phyloP scores from a whole-genome alignment of 2,888 invertebrate genomes.

The Asteroscopus sphinx region DNA sequence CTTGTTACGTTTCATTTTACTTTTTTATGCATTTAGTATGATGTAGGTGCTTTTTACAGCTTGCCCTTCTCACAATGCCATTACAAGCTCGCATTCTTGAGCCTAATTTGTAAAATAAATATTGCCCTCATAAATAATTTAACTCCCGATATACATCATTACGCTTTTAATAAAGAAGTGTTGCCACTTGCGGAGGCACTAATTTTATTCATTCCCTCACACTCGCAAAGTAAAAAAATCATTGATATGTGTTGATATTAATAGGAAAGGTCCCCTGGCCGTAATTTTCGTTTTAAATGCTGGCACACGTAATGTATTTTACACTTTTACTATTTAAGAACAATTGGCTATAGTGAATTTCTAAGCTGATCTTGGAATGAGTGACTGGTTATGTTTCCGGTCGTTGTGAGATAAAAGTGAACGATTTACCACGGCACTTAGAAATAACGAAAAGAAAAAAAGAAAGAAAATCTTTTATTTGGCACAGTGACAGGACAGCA shows the following conservation, averaged over 20 bases:
- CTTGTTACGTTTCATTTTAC: conserved; percentile 10
- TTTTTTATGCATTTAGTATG: conserved; percentile 9
- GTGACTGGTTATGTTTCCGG: conserved; percentile 36
- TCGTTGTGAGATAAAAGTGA: conserved; percentile 29
- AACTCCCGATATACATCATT: conserved; percentile 45
- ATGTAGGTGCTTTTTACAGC: background rate
- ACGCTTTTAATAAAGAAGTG: conserved; percentile 57
- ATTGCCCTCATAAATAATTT: conserved; percentile 54
- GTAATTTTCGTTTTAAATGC: conserved; percentile 59
- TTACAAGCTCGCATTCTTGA: conserved; percentile 18
- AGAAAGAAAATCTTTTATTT: too few relatives aligned
- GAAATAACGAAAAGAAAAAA: too few relatives aligned
- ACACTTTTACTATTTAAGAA: conserved; percentile 27
- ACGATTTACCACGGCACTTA: conserved; percentile 31
- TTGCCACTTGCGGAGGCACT: conserved; percentile 48
- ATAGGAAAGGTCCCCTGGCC: conserved; percentile 39
- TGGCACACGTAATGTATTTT: conserved; percentile 46
- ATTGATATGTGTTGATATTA: conserved; percentile 54
- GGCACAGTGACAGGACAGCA: too few relatives aligned
- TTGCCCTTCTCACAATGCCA: conserved; percentile 11
- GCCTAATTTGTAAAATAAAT: conserved; percentile 56
- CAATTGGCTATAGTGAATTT: conserved; percentile 21
- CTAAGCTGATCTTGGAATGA: conserved; percentile 30
- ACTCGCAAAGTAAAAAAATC: conserved; percentile 42
- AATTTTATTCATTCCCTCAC: conserved; percentile 51